A percentile compares a stretch with the other conserved stretches of the same genome.
Evolutionary conservation across 2,797 vertebrate genomes (phyloP).

Genomic region (Valencia hispanica): DNA sequence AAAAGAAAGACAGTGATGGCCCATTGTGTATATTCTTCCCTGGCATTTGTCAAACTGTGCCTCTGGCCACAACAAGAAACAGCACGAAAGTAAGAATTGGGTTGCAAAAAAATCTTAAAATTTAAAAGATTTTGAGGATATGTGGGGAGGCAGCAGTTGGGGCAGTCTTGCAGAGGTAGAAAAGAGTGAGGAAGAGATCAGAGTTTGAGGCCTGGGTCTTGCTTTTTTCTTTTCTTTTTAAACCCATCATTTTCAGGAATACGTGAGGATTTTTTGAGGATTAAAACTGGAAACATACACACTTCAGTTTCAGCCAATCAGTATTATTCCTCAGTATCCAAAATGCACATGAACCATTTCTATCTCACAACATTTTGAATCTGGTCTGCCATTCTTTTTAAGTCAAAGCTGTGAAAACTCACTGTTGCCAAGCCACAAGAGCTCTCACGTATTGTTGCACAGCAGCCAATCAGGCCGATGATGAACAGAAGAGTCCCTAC

Average conservation of each 20-base stretch:
- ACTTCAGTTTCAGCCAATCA: neutral
- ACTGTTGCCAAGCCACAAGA: constrained; percentile 94
- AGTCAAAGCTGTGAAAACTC: constrained; percentile 58
- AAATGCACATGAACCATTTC: neutral
- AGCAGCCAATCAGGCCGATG: constrained; percentile 96
- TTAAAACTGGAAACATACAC: neutral
- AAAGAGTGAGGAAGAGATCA: neutral
- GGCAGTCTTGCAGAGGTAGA: neutral
- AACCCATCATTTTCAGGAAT: neutral
- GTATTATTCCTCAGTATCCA: neutral
- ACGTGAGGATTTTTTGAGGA: neutral
- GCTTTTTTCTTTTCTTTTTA: too few species aligned
- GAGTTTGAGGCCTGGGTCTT: neutral
- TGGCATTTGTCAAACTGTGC: neutral
- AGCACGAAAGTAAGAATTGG: neutral
- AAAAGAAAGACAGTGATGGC: neutral
- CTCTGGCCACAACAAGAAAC: neutral
- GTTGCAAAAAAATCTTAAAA: neutral
- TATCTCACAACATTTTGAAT: neutral
- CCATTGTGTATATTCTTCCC: neutral
- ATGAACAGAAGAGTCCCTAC: constrained; percentile 94
- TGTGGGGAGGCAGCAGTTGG: neutral
- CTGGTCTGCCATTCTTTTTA: neutral
- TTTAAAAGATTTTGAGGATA: neutral
- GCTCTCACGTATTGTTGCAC: constrained; percentile 95